These are phyloP conservation scores for Cyrtonyx montezumae DNA, from an alignment of 2,113 vertebrate genomes.

Conservation along the genomic window DNA sequence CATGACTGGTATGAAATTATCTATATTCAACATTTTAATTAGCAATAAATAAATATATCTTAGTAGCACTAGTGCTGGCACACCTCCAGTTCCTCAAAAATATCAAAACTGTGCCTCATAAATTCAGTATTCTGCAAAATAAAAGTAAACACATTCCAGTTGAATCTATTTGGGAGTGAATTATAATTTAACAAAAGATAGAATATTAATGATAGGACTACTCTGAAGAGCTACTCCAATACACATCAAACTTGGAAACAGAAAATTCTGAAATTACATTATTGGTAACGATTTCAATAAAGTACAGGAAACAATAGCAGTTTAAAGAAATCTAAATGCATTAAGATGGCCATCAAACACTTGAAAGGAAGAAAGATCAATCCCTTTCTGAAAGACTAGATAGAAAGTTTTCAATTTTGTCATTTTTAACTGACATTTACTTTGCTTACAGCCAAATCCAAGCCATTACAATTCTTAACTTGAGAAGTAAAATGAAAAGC, in stretches of 20 bases:
- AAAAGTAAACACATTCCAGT: slow-evolving; percentile 12
- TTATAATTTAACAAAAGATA: neutral
- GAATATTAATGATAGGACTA: neutral
- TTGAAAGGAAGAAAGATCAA: neutral
- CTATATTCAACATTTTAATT: slow-evolving; percentile 38
- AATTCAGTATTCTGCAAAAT: slow-evolving; percentile 17
- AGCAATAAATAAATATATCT: neutral
- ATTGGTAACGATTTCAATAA: neutral
- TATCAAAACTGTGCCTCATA: neutral
- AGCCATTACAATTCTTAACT: neutral
- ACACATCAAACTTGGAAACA: neutral
- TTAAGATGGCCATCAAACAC: neutral
- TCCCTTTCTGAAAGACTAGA: neutral
- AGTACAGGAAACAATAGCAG: neutral
- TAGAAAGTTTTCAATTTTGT: neutral
- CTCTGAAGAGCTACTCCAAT: neutral
- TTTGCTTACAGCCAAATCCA: neutral
- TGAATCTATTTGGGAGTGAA: neutral
- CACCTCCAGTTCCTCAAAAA: slow-evolving; percentile 27
- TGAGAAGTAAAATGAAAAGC: neutral
- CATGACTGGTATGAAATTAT: slow-evolving; percentile 41
- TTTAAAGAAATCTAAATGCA: neutral
- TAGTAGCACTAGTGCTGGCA: slow-evolving; percentile 11
- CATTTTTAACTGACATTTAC: neutral
- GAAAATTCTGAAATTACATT: neutral